phyloP scores from a whole-genome alignment of 2,797 vertebrate genomes.

The Etheostoma nigrum region DNA sequence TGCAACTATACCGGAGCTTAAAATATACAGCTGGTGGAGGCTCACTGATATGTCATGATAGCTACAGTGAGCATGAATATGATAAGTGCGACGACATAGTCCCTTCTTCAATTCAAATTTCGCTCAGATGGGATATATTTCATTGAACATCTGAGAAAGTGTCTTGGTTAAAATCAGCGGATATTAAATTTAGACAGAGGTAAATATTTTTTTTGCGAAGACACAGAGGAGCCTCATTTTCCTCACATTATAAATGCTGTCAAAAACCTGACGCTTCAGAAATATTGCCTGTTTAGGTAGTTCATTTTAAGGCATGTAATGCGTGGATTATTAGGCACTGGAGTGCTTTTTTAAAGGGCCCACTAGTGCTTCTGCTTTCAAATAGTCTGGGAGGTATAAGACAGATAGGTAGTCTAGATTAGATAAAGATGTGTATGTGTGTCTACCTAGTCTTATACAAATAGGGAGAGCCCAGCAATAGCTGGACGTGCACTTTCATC shows the following conservation, averaged over 20 bases:
- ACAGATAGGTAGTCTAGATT: slow-evolving; percentile 85
- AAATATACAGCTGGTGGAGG: slow-evolving; percentile 54
- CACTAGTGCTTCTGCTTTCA: slow-evolving; percentile 57
- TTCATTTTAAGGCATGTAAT: slow-evolving; percentile 53
- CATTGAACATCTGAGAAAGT: slow-evolving; percentile 47
- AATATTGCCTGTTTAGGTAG: slow-evolving; percentile 29
- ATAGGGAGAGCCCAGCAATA: slow-evolving; percentile 82
- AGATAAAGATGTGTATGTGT: slow-evolving; percentile 80
- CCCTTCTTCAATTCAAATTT: slow-evolving; percentile 71
- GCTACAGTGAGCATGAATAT: slow-evolving; percentile 79
- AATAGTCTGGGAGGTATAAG: slow-evolving; percentile 72
- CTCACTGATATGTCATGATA: slow-evolving; percentile 73
- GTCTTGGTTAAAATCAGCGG: slow-evolving; percentile 68
- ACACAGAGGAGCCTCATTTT: slow-evolving; percentile 6
- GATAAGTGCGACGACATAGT: slow-evolving; percentile 81
- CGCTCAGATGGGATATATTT: slow-evolving; percentile 68
- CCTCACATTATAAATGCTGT: slow-evolving; percentile 27
- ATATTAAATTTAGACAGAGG: slow-evolving; percentile 43
- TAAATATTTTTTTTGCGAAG: slow-evolving; percentile 7
- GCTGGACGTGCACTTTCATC: slow-evolving; percentile 86
- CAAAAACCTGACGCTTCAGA: slow-evolving; percentile 13
- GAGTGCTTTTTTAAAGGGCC: slow-evolving; percentile 56
- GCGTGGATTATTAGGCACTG: slow-evolving; percentile 53
- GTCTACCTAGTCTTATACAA: slow-evolving; percentile 83
- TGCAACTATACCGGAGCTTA: slow-evolving; percentile 82